These are phyloP conservation scores for Chondrilla cf. caribensis DNA, from an alignment of 37 sponge, comb jelly and placozoan species.

Conservation along the genomic window DNA sequence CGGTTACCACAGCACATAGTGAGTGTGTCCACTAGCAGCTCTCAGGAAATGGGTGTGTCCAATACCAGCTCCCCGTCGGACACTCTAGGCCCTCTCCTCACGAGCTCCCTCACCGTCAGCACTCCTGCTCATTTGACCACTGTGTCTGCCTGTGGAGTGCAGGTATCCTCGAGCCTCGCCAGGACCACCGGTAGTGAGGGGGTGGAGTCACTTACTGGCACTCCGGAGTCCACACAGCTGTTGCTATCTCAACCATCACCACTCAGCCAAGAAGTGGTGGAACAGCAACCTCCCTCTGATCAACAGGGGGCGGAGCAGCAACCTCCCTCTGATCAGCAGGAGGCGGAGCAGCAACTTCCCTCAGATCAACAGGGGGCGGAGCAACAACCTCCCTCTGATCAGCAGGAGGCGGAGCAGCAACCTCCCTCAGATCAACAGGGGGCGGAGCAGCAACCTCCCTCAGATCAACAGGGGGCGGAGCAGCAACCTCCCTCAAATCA, in stretches of 20 bases:
- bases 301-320: background rate
- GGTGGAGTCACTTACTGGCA: no score
- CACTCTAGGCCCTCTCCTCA: constrained; percentile 65
- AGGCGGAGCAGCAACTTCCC: no score
- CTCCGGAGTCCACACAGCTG: no score
- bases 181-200: no score
- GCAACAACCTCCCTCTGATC: no score
- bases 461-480: background rate
- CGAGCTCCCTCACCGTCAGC: constrained; percentile 40
- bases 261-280: no score
- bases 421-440: background rate
- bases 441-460: background rate
- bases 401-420: background rate
- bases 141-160: background rate
- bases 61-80: constrained; percentile 73
- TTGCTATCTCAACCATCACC: no score
- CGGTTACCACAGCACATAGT: no score
- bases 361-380: no score
- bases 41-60: background rate
- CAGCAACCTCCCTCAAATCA: background rate
- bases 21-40: constrained; percentile 4
- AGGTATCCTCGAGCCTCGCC: no score
- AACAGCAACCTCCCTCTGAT: no score
- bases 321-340: background rate
- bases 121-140: constrained; percentile 17